Percentiles rank a stretch among this genome's conserved stretches.
Evolutionary conservation across 1,140 invertebrate species (phyloP).

Genomic region (Scaptomyza montana): DNA sequence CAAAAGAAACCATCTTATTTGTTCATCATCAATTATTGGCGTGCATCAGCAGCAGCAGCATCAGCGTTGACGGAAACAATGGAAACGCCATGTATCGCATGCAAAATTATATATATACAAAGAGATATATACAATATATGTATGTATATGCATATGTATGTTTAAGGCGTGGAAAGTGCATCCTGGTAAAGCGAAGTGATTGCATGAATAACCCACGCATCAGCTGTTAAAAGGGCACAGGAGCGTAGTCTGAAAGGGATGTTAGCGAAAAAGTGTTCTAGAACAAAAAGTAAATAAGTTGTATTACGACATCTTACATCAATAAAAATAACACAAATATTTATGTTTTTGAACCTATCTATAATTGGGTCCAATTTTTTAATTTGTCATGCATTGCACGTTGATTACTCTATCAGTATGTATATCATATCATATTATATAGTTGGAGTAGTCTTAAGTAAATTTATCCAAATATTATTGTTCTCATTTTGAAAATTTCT

Average conservation of each 20-base stretch:
- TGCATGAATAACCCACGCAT: constrained; percentile 49
- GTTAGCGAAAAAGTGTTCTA: background rate
- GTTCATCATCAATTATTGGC: constrained; percentile 81
- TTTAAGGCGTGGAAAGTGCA: constrained; percentile 31
- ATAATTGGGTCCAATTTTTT: too few relatives aligned
- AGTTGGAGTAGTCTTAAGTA: too few relatives aligned
- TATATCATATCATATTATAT: too few relatives aligned
- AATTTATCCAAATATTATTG: too few relatives aligned
- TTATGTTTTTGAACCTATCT: too few relatives aligned
- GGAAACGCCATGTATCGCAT: constrained; percentile 69
- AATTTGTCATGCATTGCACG: too few relatives aligned
- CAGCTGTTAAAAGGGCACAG: constrained; percentile 29
- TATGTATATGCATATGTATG: background rate
- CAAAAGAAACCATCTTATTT: constrained; percentile 80
- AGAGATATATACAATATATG: constrained; percentile 12
- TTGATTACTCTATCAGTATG: too few relatives aligned
- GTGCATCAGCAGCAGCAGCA: constrained; percentile 63
- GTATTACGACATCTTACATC: too few relatives aligned
- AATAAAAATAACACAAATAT: too few relatives aligned
- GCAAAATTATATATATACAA: constrained; percentile 34
- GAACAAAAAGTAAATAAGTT: background rate
- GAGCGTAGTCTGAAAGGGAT: background rate
- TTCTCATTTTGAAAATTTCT: too few relatives aligned
- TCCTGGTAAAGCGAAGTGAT: constrained; percentile 28
- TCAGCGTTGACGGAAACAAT: constrained; percentile 74